A percentile compares a stretch with the other conserved stretches of the same genome.
phyloP scores from a whole-genome alignment of 2,797 vertebrate species.

The Atherinosoma microstoma region DNA sequence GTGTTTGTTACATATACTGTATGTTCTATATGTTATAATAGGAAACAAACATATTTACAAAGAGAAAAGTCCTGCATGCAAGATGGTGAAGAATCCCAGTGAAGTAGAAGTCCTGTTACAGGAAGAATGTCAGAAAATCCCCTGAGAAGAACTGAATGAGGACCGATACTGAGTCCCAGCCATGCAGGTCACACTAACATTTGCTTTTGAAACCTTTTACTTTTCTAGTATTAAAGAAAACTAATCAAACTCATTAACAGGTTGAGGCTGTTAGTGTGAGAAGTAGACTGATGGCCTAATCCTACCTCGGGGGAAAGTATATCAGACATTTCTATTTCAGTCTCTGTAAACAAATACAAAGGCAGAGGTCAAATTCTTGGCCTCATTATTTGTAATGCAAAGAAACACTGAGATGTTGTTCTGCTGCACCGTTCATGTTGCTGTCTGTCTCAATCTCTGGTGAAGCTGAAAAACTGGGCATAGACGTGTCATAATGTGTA shows the following conservation, averaged over 20 bases:
- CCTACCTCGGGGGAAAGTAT: conserved; percentile 1
- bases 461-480: background rate
- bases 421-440: conserved; percentile 21
- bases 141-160: no score
- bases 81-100: no score
- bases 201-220: no score
- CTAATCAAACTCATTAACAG: background rate
- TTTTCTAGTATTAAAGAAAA: no score
- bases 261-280: conserved; percentile 1
- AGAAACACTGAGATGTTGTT: conserved; percentile 47
- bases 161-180: no score
- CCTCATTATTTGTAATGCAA: conserved; percentile 47
- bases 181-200: no score
- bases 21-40: background rate
- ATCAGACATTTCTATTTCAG: conserved; percentile 4
- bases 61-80: background rate
- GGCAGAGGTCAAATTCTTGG: conserved; percentile 43
- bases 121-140: no score
- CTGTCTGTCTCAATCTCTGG: conserved; percentile 13
- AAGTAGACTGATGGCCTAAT: background rate
- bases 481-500: background rate
- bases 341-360: conserved; percentile 23
- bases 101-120: no score
- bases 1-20: background rate
- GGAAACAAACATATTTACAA: background rate